A percentile compares a stretch with the other conserved stretches of the same genome.
These are phyloP conservation scores for Mya arenaria DNA, from an alignment of 1,140 invertebrate genomes.

Conservation along the genomic window DNA sequence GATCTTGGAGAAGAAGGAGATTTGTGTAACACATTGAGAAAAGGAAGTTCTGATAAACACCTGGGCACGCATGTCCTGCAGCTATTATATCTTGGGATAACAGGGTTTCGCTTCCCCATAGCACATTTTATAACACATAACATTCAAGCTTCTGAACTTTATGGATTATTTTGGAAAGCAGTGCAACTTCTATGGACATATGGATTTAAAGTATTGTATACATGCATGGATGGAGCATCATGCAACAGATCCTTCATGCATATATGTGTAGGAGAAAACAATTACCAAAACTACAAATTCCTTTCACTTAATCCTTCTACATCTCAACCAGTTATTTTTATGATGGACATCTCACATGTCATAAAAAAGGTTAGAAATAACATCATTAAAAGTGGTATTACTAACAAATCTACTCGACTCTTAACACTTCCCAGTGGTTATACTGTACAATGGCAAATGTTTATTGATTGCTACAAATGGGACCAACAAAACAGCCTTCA, in stretches of 20 bases:
- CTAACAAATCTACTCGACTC: neutral
- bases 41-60: constrained; percentile 8
- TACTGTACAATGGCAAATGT: constrained; percentile 9
- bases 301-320: constrained; percentile 3
- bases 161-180: constrained; percentile 52
- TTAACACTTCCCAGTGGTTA: constrained; percentile 14
- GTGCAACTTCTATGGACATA: constrained; percentile 36
- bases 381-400: constrained; percentile 17
- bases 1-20: constrained; percentile 36
- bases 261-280: neutral
- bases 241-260: constrained; percentile 29
- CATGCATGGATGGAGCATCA: constrained; percentile 54
- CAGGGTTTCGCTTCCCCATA: constrained; percentile 56
- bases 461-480: neutral
- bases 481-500: neutral
- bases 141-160: constrained; percentile 46
- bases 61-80: constrained; percentile 54
- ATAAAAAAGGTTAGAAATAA: constrained; percentile 19
- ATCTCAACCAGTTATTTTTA: constrained; percentile 37
- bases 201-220: constrained; percentile 45
- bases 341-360: constrained; percentile 24
- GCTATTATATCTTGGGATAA: constrained; percentile 51
- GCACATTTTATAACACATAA: constrained; percentile 56
- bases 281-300: constrained; percentile 7
- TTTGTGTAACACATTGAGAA: constrained; percentile 16